Percentiles rank a stretch among this genome's conserved stretches.
Conservation (phyloP, 2,888 invertebrate genomes). For the Epinotia brunnichana region DNA sequence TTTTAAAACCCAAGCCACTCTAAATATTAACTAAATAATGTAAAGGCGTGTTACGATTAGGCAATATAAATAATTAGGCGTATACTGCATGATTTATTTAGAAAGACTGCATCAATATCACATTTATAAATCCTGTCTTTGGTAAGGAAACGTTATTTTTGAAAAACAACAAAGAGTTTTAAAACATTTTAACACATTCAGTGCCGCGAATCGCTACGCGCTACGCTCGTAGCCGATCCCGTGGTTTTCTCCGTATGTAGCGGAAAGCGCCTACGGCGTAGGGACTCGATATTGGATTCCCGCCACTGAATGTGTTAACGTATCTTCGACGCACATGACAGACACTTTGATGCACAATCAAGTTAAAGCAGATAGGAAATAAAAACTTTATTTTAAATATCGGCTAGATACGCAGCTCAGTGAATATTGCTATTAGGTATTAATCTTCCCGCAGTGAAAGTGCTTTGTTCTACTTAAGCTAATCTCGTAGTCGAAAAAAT, state of each 20-base stretch:
- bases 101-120: not conserved
- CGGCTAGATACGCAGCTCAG: not conserved
- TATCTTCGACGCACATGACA: not conserved
- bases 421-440: constrained; percentile 19
- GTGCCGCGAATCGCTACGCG: no score
- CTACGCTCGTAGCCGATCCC: no score
- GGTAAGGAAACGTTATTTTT: not conserved
- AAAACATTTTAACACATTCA: no score
- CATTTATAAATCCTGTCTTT: not conserved
- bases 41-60: not conserved
- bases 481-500: constrained; percentile 20
- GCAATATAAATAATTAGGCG: not conserved
- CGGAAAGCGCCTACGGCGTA: no score
- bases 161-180: not conserved
- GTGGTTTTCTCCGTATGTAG: no score
- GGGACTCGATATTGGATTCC: no score
- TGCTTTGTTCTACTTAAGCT: constrained; percentile 25
- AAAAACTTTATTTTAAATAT: not conserved
- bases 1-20: constrained; percentile 1
- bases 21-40: not conserved
- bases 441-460: constrained; percentile 16
- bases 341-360: not conserved
- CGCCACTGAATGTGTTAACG: no score
- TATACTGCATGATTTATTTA: not conserved
- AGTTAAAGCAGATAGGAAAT: not conserved